Evolutionary conservation across 2,113 vertebrate genomes (phyloP).

Genomic region (Rhinolophus ferrumequinum): DNA sequence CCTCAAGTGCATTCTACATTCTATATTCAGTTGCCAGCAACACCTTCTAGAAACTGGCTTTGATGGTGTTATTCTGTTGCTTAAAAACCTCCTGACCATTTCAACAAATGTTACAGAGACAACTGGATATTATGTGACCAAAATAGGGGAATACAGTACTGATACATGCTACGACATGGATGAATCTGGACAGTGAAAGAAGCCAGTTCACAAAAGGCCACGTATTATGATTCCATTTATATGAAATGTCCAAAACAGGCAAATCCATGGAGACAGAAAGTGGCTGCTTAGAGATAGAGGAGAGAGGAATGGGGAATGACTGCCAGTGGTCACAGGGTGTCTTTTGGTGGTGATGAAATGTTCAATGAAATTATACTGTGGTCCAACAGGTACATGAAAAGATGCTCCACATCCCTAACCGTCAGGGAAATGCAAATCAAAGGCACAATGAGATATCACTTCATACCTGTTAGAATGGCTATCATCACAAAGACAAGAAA

Average conservation of each 20-base stretch:
- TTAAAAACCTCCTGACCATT: neutral
- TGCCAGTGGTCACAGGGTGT: too few species aligned
- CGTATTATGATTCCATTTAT: neutral
- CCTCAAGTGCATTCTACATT: neutral
- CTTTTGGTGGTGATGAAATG: neutral
- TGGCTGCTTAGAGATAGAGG: neutral
- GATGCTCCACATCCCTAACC: neutral
- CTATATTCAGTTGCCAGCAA: neutral
- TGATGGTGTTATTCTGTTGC: neutral
- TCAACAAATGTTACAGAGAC: neutral
- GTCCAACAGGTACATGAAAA: neutral
- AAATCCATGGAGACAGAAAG: neutral
- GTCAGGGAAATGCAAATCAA: neutral
- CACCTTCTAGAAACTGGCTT: neutral
- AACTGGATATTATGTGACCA: neutral
- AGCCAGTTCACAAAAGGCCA: neutral
- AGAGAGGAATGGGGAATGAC: neutral
- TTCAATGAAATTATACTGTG: neutral
- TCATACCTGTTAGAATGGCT: neutral
- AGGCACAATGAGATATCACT: neutral
- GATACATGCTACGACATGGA: too few species aligned
- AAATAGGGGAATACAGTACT: neutral
- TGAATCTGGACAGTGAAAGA: neutral
- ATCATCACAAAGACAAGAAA: neutral
- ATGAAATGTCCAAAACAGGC: neutral